Evolutionary conservation across 2,113 vertebrate species (phyloP), one percentile per base, ranked within the genome.

Genomic region (Gymnogyps californianus): DNA sequence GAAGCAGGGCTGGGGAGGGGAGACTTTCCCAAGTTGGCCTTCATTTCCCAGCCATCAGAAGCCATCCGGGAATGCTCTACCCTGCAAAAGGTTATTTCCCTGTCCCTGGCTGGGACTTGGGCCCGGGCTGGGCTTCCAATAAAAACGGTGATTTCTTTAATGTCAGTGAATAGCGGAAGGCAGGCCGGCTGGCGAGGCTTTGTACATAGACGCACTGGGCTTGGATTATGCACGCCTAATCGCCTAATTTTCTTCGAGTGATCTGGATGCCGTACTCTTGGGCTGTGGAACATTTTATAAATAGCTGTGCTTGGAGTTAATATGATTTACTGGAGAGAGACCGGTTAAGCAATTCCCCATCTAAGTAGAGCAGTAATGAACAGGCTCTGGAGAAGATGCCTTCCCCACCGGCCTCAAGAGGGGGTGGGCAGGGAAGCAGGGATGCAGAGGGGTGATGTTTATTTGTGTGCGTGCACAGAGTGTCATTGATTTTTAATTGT

Each of bases 291-390:
- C 95, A 94, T 93, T 93, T 96, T 94, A 97, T 96, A 96, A 97
- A 96, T 94, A 97, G 95, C 95, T 87, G 96, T 89, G 97, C 96
- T 93, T 83, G 96, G 97, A 95, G 96, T 96, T 95, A 91, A 94
- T 96, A 91, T 95, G 97, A 95, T 97, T 97, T 97, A 96, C 96
- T 90, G 95, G 89, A 96, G 97, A 95, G 96, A 96, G 94, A 89
- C 86, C 90, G 77, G 96, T 92, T 95, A 96, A 95, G 94, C 96
- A 92, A 97, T 95, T 96, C 97, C 95, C 96, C 96, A 89, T 93
- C 94, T 96, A 89, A 97, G 97, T 93, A 94, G 95, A 91, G 89
- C 74, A 62, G 95, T 95, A 96, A 97, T 93, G 97, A 96, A 94
- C 95, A 94, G 94, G 96, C 91, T 96, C 92, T 94, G 95, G 95